Evolutionary conservation across 64 coral and sea anemone species (phyloP).

Genomic region (Montipora efflorescens): DNA sequence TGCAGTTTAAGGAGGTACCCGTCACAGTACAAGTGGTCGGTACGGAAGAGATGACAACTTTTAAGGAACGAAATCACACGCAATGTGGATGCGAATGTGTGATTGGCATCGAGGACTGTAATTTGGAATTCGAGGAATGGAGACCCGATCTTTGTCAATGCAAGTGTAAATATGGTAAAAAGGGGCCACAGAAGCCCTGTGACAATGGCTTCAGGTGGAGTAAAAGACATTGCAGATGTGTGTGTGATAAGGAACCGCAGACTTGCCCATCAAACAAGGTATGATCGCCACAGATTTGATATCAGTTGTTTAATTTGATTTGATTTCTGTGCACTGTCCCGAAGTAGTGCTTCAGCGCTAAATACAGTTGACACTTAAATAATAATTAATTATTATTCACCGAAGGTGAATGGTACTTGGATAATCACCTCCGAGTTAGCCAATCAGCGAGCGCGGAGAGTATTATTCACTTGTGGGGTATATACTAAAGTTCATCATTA

Average conservation of each 20-base stretch:
- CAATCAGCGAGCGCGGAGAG: too few relatives aligned
- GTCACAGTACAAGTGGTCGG: background rate
- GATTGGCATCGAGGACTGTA: conserved; percentile 58
- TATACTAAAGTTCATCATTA: too few relatives aligned
- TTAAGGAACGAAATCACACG: conserved; percentile 79
- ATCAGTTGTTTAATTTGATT: too few relatives aligned
- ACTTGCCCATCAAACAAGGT: conserved; percentile 49
- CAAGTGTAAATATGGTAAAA: conserved; percentile 66
- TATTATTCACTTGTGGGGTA: too few relatives aligned
- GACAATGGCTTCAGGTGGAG: conserved; percentile 52
- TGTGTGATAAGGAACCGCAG: conserved; percentile 53
- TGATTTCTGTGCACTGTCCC: background rate
- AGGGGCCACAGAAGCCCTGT: conserved; percentile 36
- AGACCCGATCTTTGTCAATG: conserved; percentile 60
- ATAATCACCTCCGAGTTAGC: too few relatives aligned
- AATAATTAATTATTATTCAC: too few relatives aligned
- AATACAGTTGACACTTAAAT: too few relatives aligned
- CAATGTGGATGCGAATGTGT: conserved; percentile 79
- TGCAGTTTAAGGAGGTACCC: conserved; percentile 32
- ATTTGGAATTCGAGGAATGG: conserved; percentile 54
- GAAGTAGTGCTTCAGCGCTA: too few relatives aligned
- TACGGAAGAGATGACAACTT: background rate
- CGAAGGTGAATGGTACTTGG: too few relatives aligned
- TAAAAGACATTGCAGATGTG: conserved; percentile 50
- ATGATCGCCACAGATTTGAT: background rate